A percentile compares a stretch with the other conserved stretches of the same genome.
phyloP scores from a whole-genome alignment of 2,888 invertebrate species.

The Drosophila nigricruria region DNA sequence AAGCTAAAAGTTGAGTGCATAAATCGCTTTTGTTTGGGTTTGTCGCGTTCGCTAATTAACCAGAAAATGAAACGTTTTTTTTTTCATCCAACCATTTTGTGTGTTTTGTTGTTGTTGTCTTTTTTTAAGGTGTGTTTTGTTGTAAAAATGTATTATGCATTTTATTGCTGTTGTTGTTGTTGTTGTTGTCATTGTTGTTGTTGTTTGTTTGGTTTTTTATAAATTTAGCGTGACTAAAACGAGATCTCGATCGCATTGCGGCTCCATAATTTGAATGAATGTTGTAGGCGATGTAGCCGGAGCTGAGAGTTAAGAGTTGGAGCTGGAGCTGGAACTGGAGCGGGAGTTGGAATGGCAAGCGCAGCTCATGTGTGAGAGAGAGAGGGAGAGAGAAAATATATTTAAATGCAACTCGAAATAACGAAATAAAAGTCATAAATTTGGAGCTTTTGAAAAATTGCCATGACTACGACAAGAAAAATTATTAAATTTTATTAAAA shows the following conservation, averaged over 20 bases:
- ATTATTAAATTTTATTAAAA: slow-evolving; percentile 68
- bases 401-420: slow-evolving; percentile 55
- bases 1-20: slow-evolving; percentile 51
- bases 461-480: slow-evolving; percentile 30
- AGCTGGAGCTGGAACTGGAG: slow-evolving; percentile 15
- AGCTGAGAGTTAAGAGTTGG: slow-evolving; percentile 7
- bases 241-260: slow-evolving; percentile 76
- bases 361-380: not conserved
- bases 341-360: not conserved
- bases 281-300: slow-evolving; percentile 72
- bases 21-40: slow-evolving; percentile 75
- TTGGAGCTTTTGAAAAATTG: slow-evolving; percentile 71
- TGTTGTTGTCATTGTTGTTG: slow-evolving; percentile 32
- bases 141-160: slow-evolving; percentile 55
- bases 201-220: slow-evolving; percentile 50
- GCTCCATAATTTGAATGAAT: slow-evolving; percentile 80
- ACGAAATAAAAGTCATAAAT: slow-evolving; percentile 63
- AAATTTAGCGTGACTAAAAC: slow-evolving; percentile 80
- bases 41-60: slow-evolving; percentile 77
- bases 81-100: slow-evolving; percentile 7
- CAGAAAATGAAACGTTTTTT: slow-evolving; percentile 65
- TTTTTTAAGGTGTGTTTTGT: slow-evolving; percentile 75
- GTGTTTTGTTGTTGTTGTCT: slow-evolving; percentile 12
- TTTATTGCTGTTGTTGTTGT: slow-evolving; percentile 34
- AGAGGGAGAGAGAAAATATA: slow-evolving; percentile 11